Evolutionary conservation across 1,140 invertebrate genomes (phyloP), one percentile per base, ranked within the genome.

Genomic region (Conus betulinus): DNA sequence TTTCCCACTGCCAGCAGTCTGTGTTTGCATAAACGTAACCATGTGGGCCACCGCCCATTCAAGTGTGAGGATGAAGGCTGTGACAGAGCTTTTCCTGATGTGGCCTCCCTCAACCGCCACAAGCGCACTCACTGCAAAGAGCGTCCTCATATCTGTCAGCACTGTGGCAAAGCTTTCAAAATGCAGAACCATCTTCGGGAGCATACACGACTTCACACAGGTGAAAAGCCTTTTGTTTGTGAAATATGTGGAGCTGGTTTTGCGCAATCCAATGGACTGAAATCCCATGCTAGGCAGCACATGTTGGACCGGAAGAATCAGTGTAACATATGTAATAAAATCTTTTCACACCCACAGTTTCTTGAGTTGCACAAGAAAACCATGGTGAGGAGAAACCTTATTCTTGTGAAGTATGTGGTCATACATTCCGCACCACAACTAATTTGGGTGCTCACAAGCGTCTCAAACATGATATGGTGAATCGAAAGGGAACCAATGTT

Each of bases 121-220:
- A 99, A 99, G 98, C 98, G 99, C 95, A 99, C 98, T 3, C 98
- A 99, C 95, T 98, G 98, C 93, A 98, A 99, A 89, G 97, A 98
- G 92, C 99, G 99, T 92, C 98, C 98, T 0, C 99, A 98, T 94
- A 98, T 98, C 0, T 99, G 98, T 93, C 93, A 95, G 87, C 97
- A 98, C 39, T 99, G 99, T 95, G 97, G 97, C 23, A 99, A 99
- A 94, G 98, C 98, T 0, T 99, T 99, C 95, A 99, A 98, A 94
- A 96, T 98, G 88, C 99, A 99, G 95, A 99, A 99, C 91, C 98
- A 99, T 94, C 96, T 99, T n/a, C 99, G 99, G 95, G 99, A 99
- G 94, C 99, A 99, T 93, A 98, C 98, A 95, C 96, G 98, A 39
- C 99, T 99, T 93, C 95, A 99, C 96, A 99, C 98, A 0, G 99